phyloP scores from a whole-genome alignment of 2,113 vertebrate species.

The Phyllopteryx taeniolatus region DNA sequence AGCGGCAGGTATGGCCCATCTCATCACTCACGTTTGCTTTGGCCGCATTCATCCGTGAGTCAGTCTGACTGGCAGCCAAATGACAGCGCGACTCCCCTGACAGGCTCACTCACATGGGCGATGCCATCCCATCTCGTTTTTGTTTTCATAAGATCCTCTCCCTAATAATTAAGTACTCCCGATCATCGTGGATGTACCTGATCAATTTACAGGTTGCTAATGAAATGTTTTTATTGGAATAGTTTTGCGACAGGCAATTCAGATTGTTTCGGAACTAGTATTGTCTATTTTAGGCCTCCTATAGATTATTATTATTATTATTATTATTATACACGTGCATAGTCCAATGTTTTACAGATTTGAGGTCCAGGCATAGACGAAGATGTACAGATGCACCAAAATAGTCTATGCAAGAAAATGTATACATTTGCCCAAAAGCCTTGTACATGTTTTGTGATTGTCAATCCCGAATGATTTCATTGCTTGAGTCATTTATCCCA shows the following conservation, averaged over 20 bases:
- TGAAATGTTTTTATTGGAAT: no score
- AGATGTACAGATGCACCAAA: background rate
- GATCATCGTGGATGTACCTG: background rate
- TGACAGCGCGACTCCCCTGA: slow-evolving; percentile 11
- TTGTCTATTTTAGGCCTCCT: no score
- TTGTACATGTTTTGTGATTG: no score
- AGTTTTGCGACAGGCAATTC: background rate
- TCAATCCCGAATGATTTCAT: no score
- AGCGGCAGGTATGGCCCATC: background rate
- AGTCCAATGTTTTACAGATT: background rate
- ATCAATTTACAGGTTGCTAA: background rate
- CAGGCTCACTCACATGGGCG: background rate
- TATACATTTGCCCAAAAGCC: no score
- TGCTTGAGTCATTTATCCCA: no score
- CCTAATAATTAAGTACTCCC: background rate
- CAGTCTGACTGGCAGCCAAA: slow-evolving; percentile 24
- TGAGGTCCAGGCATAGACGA: background rate
- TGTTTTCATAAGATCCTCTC: background rate
- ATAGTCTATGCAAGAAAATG: no score
- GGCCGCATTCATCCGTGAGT: slow-evolving; percentile 19
- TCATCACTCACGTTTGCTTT: background rate
- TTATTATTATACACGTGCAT: background rate
- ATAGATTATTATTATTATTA: no score
- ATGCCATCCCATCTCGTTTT: background rate
- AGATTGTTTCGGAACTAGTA: background rate